Conservation (phyloP, 2,113 vertebrate genomes). For the Origma solitaria region DNA sequence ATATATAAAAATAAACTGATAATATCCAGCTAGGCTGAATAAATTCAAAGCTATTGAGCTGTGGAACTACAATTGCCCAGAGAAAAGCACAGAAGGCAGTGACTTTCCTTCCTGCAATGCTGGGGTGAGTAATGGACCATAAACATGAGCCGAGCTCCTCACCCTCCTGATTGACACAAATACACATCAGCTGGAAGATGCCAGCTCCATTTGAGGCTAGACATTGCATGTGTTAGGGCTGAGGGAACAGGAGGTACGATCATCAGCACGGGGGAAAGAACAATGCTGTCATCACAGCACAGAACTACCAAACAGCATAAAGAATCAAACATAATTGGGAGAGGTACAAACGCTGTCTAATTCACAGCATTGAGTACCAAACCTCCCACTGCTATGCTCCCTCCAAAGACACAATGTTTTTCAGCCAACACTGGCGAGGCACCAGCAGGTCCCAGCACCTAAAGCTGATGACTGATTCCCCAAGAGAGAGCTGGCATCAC, state of each 20-base stretch:
- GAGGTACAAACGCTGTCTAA: background rate
- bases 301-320: background rate
- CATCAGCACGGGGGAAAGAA: background rate
- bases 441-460: background rate
- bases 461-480: background rate
- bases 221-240: background rate
- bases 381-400: background rate
- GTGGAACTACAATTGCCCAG: constrained; percentile 43
- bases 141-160: background rate
- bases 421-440: background rate
- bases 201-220: background rate
- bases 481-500: background rate
- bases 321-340: background rate
- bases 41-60: constrained; percentile 45
- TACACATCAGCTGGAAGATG: background rate
- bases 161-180: background rate
- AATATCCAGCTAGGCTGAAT: constrained; percentile 40
- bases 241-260: background rate
- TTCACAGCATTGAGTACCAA: background rate
- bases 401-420: background rate
- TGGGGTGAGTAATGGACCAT: constrained; percentile 1
- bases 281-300: background rate
- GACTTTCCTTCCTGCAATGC: background rate
- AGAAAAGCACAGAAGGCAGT: constrained; percentile 25
- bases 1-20: constrained; percentile 43